These are phyloP conservation scores for Rhinatrema bivittatum DNA, from an alignment of 2,797 vertebrate species.

Conservation along the genomic window DNA sequence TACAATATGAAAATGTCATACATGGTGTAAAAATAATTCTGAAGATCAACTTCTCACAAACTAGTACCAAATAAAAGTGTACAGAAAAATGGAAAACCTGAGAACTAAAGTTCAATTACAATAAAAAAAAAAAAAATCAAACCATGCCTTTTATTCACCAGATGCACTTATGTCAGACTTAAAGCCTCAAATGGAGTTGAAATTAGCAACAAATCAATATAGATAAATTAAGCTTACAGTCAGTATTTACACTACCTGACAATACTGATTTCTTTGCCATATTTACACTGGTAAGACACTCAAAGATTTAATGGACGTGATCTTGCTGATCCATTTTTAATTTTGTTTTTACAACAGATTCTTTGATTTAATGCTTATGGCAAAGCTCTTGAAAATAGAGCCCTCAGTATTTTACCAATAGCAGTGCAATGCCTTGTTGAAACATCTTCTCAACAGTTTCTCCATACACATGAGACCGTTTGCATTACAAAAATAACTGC, in stretches of 20 bases:
- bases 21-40: constrained; percentile 79
- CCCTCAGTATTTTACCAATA: constrained; percentile 13
- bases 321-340: too few relatives aligned
- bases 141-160: constrained; percentile 30
- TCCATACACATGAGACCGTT: background rate
- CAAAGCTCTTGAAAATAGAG: too few relatives aligned
- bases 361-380: too few relatives aligned
- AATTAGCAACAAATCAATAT: constrained; percentile 40
- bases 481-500: constrained; percentile 54
- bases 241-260: constrained; percentile 40
- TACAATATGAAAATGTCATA: constrained; percentile 77
- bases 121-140: constrained; percentile 30
- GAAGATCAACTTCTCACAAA: constrained; percentile 74
- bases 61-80: constrained; percentile 54
- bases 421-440: constrained; percentile 33
- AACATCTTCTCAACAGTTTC: background rate
- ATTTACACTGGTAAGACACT: constrained; percentile 48
- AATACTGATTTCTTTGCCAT: constrained; percentile 32
- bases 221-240: constrained; percentile 29
- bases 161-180: constrained; percentile 33
- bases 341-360: too few relatives aligned
- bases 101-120: constrained; percentile 45
- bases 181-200: constrained; percentile 41
- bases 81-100: constrained; percentile 46
- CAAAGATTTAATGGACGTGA: too few relatives aligned